Evolutionary conservation across 2,797 vertebrate species (phyloP).

Genomic region (Okamejei kenojei): DNA sequence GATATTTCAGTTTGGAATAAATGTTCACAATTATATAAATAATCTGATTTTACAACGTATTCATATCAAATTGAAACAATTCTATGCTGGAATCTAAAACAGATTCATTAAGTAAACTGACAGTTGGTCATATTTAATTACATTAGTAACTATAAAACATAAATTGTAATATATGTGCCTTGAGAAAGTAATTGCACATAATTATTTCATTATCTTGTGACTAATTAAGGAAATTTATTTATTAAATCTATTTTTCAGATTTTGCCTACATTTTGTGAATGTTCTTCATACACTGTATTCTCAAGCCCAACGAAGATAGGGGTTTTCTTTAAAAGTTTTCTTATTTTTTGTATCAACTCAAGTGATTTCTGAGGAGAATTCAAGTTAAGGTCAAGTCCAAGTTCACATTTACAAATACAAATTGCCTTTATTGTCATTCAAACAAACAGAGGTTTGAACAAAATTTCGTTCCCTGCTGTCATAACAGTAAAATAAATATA

Average conservation of each 20-base stretch:
- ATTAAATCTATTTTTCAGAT: background rate
- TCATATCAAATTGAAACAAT: background rate
- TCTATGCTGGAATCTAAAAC: background rate
- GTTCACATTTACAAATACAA: too few relatives aligned
- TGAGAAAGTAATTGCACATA: background rate
- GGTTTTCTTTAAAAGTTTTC: background rate
- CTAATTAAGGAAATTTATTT: background rate
- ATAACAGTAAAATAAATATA: too few relatives aligned
- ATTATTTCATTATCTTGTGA: background rate
- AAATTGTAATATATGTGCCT: background rate
- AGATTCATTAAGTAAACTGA: background rate
- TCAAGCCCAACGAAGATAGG: background rate
- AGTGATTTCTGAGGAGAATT: background rate
- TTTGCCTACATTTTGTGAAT: background rate
- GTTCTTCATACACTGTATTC: background rate
- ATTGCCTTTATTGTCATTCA: too few relatives aligned
- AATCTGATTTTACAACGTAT: background rate
- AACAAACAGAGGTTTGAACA: too few relatives aligned
- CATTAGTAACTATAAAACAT: background rate
- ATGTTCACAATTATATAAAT: background rate
- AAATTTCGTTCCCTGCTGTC: too few relatives aligned
- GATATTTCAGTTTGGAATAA: background rate
- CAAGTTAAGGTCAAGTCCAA: too few relatives aligned
- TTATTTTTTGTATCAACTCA: background rate
- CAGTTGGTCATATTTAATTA: background rate